Percentiles rank a stretch among this genome's conserved stretches.
Evolutionary conservation across 2,113 vertebrate species (phyloP).

Genomic region (Acinonyx jubatus): DNA sequence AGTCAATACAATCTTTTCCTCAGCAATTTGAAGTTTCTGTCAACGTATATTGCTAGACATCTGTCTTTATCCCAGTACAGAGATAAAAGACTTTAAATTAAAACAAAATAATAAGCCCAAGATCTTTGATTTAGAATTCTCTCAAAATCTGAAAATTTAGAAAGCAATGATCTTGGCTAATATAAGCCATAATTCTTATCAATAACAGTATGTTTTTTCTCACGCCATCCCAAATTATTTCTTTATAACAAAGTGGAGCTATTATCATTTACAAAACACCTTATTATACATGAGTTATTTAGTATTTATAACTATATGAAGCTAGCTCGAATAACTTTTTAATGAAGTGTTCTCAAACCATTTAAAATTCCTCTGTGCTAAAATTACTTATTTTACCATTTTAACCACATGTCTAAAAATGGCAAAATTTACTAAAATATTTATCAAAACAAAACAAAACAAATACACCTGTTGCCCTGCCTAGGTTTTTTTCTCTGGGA

Average conservation of each 20-base stretch:
- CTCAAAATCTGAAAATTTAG: neutral
- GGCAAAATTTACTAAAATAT: neutral
- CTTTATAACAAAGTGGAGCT: neutral
- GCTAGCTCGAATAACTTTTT: neutral
- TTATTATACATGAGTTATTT: neutral
- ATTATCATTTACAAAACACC: neutral
- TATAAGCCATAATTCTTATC: neutral
- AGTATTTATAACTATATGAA: neutral
- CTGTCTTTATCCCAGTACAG: neutral
- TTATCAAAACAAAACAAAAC: neutral
- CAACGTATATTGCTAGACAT: neutral
- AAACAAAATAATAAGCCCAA: neutral
- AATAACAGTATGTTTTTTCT: neutral
- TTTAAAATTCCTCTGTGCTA: neutral
- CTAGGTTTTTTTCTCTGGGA: neutral
- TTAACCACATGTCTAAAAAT: neutral
- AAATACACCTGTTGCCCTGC: neutral
- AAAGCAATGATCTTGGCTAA: neutral
- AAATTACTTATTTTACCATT: slow-evolving; percentile 9
- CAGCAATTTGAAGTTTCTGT: neutral
- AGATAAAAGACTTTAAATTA: neutral
- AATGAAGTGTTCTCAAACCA: neutral
- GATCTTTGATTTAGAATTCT: neutral
- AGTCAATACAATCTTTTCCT: neutral
- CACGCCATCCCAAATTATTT: neutral